These are phyloP conservation scores for Vanessa tameamea DNA, from an alignment of 1,140 invertebrate genomes.

Conservation along the genomic window DNA sequence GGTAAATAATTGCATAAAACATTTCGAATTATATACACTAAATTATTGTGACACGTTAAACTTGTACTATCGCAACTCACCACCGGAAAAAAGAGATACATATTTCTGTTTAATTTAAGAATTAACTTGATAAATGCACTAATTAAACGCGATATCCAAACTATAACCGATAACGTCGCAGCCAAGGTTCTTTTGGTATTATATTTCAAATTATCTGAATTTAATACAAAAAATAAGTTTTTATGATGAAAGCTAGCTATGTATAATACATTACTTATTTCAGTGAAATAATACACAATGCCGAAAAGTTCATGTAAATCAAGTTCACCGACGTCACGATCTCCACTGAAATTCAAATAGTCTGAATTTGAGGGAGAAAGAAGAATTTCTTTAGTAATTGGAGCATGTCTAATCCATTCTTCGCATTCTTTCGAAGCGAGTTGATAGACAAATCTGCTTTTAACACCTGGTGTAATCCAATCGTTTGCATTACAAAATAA, in stretches of 20 bases:
- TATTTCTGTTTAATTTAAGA: slow-evolving; percentile 8
- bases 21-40: slow-evolving; percentile 1
- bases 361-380: slow-evolving; percentile 8
- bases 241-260: neutral
- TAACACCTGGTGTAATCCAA: neutral
- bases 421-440: neutral
- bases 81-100: neutral
- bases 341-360: slow-evolving; percentile 4
- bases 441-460: neutral
- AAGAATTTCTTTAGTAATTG: neutral
- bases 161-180: neutral
- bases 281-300: neutral
- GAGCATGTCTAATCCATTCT: neutral
- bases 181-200: slow-evolving; percentile 1
- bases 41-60: neutral
- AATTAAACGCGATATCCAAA: slow-evolving; percentile 4
- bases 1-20: neutral
- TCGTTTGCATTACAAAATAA: neutral
- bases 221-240: neutral
- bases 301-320: slow-evolving; percentile 3
- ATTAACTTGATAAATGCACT: neutral
- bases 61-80: neutral
- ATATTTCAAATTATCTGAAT: neutral
- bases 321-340: slow-evolving; percentile 1
- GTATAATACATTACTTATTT: neutral